Conservation (phyloP, 2,113 vertebrate genomes). For the Pogonocichla stellata region DNA sequence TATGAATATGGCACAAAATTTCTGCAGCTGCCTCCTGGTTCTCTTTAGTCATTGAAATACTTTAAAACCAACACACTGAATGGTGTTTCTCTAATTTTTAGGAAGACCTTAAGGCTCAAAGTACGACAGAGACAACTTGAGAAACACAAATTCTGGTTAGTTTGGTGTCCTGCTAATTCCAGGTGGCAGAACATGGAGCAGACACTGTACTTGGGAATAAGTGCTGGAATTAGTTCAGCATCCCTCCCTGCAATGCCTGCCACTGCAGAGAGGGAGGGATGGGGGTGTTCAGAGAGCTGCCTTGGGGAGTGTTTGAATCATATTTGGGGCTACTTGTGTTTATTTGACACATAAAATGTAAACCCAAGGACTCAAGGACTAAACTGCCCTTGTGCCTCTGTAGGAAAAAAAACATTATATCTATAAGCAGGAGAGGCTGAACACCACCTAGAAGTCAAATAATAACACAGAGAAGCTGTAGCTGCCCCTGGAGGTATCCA, state of each 20-base stretch:
- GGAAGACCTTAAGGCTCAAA: neutral
- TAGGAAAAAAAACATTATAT: rapidly evolving
- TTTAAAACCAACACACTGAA: neutral
- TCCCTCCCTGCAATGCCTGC: too few relatives aligned
- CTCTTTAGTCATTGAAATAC: neutral
- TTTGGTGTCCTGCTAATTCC: neutral
- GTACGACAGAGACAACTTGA: neutral
- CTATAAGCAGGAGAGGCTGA: neutral
- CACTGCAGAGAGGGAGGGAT: neutral
- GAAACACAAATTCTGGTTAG: neutral
- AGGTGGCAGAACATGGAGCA: neutral
- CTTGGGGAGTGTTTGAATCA: rapidly evolving
- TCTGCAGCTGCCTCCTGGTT: neutral
- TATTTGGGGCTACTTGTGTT: neutral
- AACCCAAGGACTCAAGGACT: neutral
- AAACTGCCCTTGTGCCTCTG: neutral
- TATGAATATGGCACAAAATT: neutral
- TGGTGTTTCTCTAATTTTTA: neutral
- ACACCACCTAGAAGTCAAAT: neutral
- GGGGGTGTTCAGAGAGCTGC: neutral
- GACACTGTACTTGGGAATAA: rapidly evolving
- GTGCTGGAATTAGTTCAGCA: neutral
- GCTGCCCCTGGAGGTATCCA: neutral
- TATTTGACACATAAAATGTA: neutral
- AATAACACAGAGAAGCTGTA: neutral